Evolutionary conservation across 2,888 invertebrate species (phyloP).

Genomic region (Meganola albula): DNA sequence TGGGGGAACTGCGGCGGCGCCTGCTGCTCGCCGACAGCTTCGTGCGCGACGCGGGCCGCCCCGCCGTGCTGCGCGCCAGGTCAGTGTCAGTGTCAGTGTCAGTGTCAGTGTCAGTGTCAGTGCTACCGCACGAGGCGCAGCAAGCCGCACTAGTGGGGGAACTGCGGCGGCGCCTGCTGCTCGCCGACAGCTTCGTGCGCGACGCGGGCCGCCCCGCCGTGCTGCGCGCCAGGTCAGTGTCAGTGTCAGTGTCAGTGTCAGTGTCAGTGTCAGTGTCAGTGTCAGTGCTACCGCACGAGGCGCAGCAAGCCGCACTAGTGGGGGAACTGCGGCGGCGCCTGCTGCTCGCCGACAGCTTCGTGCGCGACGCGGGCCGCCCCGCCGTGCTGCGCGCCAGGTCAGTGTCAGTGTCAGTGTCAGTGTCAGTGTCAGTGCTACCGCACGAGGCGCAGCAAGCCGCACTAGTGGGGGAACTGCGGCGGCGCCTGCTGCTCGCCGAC

Average conservation of each 20-base stretch:
- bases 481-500: slow-evolving; percentile 91
- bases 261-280: too few relatives aligned
- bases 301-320: slow-evolving; percentile 88
- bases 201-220: slow-evolving; percentile 57
- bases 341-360: slow-evolving; percentile 92
- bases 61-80: slow-evolving; percentile 67
- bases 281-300: too few relatives aligned
- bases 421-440: too few relatives aligned
- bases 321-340: slow-evolving; percentile 93
- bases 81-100: too few relatives aligned
- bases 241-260: too few relatives aligned
- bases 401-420: too few relatives aligned
- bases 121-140: slow-evolving; percentile 87
- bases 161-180: slow-evolving; percentile 90
- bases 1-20: slow-evolving; percentile 92
- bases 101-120: too few relatives aligned
- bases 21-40: slow-evolving; percentile 93
- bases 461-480: slow-evolving; percentile 91
- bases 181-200: slow-evolving; percentile 94
- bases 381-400: slow-evolving; percentile 67
- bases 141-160: slow-evolving; percentile 92
- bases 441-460: slow-evolving; percentile 90
- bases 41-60: slow-evolving; percentile 80
- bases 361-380: slow-evolving; percentile 78
- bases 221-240: slow-evolving; percentile 71